These are phyloP conservation scores for Meganola albula DNA, from an alignment of 2,888 invertebrate genomes.

Conservation along the genomic window DNA sequence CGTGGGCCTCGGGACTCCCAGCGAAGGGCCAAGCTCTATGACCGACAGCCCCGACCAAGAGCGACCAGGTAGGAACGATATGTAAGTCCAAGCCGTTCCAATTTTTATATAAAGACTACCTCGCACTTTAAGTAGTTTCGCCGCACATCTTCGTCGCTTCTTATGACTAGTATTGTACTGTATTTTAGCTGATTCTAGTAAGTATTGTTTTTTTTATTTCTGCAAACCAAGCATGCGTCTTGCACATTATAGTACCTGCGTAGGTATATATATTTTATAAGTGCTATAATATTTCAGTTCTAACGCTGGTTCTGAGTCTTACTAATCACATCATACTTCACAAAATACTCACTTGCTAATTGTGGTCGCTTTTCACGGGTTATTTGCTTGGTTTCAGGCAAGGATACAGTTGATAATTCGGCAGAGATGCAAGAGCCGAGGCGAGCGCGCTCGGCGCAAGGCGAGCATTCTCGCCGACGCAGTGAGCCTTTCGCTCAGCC, in stretches of 20 bases:
- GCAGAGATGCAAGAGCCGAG: slow-evolving; percentile 59
- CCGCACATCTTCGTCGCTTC: slow-evolving; percentile 16
- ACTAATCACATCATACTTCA: slow-evolving; percentile 14
- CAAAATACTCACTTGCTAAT: too few relatives aligned
- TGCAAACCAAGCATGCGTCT: slow-evolving; percentile 37
- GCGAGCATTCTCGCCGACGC: slow-evolving; percentile 65
- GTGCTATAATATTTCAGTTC: slow-evolving; percentile 9
- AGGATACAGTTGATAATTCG: slow-evolving; percentile 77
- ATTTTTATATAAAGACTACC: slow-evolving; percentile 56
- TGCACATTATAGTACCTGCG: slow-evolving; percentile 19
- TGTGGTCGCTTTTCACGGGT: too few relatives aligned
- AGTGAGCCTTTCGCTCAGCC: slow-evolving; percentile 63
- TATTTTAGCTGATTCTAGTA: too few relatives aligned
- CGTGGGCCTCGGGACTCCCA: slow-evolving; percentile 59
- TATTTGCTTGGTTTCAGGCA: slow-evolving; percentile 54
- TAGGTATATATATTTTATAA: neutral
- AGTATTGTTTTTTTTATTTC: too few relatives aligned
- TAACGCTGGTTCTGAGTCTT: slow-evolving; percentile 56
- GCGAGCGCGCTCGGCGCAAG: slow-evolving; percentile 60
- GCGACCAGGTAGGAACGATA: slow-evolving; percentile 77
- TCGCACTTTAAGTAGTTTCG: slow-evolving; percentile 18
- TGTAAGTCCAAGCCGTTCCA: slow-evolving; percentile 76
- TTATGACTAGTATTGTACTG: too few relatives aligned
- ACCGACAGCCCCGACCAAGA: slow-evolving; percentile 65
- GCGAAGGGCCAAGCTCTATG: slow-evolving; percentile 61